phyloP scores from a whole-genome alignment of 1,140 invertebrate genomes.

The Bombus waltoni region DNA sequence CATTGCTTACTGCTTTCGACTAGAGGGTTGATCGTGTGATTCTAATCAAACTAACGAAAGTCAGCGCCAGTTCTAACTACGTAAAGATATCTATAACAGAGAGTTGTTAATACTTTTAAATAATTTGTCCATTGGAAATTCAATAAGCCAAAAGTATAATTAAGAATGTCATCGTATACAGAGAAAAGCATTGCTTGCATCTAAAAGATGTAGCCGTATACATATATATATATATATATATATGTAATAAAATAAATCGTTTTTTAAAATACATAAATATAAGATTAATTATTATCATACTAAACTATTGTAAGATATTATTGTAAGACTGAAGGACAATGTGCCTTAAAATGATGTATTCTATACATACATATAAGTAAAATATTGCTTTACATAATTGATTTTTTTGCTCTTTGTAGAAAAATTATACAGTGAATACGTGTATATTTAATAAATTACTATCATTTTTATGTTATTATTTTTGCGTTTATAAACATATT shows the following conservation, averaged over 20 bases:
- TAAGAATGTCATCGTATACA: background rate
- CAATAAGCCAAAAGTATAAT: background rate
- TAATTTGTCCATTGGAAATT: background rate
- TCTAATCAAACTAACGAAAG: conserved; percentile 22
- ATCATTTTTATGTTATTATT: background rate
- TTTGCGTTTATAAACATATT: too few relatives aligned
- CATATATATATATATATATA: background rate
- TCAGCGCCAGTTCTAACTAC: conserved; percentile 7
- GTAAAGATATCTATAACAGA: background rate
- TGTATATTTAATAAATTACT: background rate
- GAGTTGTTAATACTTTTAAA: background rate
- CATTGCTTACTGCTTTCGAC: background rate
- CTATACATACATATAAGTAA: background rate
- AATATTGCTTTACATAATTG: background rate
- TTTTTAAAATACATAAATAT: background rate
- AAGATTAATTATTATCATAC: background rate
- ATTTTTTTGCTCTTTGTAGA: background rate
- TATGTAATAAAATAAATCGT: background rate
- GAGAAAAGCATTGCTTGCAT: background rate
- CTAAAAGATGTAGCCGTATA: background rate
- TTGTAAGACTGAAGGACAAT: too few relatives aligned
- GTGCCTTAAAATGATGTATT: too few relatives aligned
- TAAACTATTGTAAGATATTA: background rate
- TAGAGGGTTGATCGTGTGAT: conserved; percentile 43
- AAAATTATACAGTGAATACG: background rate